Evolutionary conservation across 2,888 invertebrate genomes (phyloP).

Genomic region (Limnephilus lunatus): DNA sequence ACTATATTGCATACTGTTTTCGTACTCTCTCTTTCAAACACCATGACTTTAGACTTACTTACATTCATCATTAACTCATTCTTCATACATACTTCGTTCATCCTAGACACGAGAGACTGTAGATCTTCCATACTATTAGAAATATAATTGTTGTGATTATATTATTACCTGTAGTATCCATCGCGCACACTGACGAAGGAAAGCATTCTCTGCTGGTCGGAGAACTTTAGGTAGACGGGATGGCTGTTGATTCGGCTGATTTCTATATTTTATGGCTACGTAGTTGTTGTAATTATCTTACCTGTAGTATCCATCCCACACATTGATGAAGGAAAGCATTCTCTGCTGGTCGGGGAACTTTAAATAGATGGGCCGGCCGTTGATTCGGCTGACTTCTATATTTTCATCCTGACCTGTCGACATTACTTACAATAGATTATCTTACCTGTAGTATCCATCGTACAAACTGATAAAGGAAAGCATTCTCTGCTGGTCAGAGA

Average conservation of each 20-base stretch:
- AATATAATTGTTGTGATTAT: background rate
- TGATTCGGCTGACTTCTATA: slow-evolving; percentile 86
- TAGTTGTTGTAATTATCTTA: slow-evolving; percentile 10
- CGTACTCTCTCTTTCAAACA: too few species aligned
- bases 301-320: slow-evolving; percentile 89
- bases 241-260: slow-evolving; percentile 87
- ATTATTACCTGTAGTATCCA: slow-evolving; percentile 83
- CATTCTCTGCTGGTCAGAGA: slow-evolving; percentile 80
- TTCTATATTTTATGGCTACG: slow-evolving; percentile 78
- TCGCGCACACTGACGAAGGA: slow-evolving; percentile 90
- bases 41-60: too few species aligned
- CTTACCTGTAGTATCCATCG: slow-evolving; percentile 90
- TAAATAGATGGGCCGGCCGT: slow-evolving; percentile 87
- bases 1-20: too few species aligned
- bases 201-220: slow-evolving; percentile 80
- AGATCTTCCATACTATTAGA: too few species aligned
- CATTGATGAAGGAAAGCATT: slow-evolving; percentile 88
- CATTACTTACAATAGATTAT: too few species aligned
- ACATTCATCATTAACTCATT: too few species aligned
- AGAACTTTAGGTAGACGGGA: slow-evolving; percentile 85
- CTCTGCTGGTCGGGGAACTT: slow-evolving; percentile 82
- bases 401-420: slow-evolving; percentile 85
- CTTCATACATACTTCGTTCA: too few species aligned
- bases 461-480: slow-evolving; percentile 89
- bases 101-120: too few species aligned